Evolutionary conservation across 92 coral and sea anemone genomes (phyloP).

Genomic region (Bergia sp.): DNA sequence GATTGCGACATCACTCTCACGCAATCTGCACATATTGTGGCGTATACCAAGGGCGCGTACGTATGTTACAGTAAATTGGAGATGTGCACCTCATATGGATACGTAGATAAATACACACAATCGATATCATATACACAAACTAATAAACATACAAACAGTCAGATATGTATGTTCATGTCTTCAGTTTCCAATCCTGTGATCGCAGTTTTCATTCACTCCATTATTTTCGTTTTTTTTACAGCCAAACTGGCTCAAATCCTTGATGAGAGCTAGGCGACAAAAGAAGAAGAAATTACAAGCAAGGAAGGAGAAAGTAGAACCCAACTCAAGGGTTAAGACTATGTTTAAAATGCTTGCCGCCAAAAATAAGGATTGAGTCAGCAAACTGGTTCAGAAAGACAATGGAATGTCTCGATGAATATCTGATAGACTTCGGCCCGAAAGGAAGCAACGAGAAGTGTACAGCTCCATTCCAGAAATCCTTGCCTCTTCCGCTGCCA

Average conservation of each 20-base stretch:
- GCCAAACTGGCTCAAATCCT: conserved; percentile 33
- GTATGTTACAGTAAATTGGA: background rate
- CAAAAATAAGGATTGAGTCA: background rate
- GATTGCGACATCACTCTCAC: background rate
- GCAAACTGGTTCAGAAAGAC: background rate
- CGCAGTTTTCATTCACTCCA: background rate
- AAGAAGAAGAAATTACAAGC: conserved; percentile 3
- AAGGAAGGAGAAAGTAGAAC: background rate
- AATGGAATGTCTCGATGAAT: background rate
- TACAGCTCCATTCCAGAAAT: background rate
- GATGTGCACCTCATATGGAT: background rate
- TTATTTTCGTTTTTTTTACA: background rate
- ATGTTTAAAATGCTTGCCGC: background rate
- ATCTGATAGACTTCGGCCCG: background rate
- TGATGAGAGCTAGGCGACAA: conserved; percentile 4
- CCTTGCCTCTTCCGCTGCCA: background rate
- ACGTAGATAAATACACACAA: background rate
- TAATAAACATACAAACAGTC: background rate
- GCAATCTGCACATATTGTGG: background rate
- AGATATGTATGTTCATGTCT: background rate
- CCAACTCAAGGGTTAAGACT: background rate
- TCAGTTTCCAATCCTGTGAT: background rate
- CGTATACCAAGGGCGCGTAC: background rate
- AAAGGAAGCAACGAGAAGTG: background rate
- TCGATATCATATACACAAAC: background rate